phyloP scores from a whole-genome alignment of 1,140 invertebrate species.

The fruit fly (Drosophila melanogaster) region Release_6_plus_ISO1_MT NT_037436.4:22661001-22661500 shows the following conservation, averaged over 20 bases:
- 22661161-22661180: slow-evolving; percentile 77
- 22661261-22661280: not conserved
- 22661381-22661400: slow-evolving; percentile 79
- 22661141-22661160: slow-evolving; percentile 60
- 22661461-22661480: slow-evolving; percentile 57
- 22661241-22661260: too few relatives aligned
- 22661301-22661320: slow-evolving; percentile 14
- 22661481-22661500: slow-evolving; percentile 66
- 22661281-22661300: not conserved
- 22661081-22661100: not conserved
- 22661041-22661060: slow-evolving; percentile 37
- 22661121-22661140: slow-evolving; percentile 67
- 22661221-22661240: slow-evolving; percentile 18
- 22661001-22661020: slow-evolving; percentile 74
- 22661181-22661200: slow-evolving; percentile 77
- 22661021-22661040: slow-evolving; percentile 77
- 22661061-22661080: not conserved
- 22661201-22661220: slow-evolving; percentile 33
- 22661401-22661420: slow-evolving; percentile 47
- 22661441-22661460: slow-evolving; percentile 43
- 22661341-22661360: slow-evolving; percentile 76
- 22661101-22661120: slow-evolving; percentile 41
- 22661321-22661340: slow-evolving; percentile 77
- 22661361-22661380: slow-evolving; percentile 75
- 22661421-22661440: slow-evolving; percentile 20